phyloP scores from a whole-genome alignment of 2,113 vertebrate genomes.

The Panthera uncia region DNA sequence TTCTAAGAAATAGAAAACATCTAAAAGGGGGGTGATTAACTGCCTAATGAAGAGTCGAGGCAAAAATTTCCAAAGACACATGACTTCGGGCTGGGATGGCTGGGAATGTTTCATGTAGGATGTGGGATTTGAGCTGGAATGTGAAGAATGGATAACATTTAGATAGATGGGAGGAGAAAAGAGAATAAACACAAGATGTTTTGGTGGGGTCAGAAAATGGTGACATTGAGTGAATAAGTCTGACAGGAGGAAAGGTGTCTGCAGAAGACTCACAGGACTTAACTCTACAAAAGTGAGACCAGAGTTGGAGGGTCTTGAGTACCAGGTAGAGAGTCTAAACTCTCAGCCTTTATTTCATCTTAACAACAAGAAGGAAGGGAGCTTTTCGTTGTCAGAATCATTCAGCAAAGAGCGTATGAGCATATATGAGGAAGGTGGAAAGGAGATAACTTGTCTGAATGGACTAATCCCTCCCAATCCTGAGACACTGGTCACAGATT shows the following conservation, averaged over 20 bases:
- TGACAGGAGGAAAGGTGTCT: neutral
- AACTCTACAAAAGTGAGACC: neutral
- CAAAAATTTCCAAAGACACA: neutral
- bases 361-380: neutral
- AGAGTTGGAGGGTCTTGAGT: neutral
- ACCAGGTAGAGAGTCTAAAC: neutral
- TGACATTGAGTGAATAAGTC: neutral
- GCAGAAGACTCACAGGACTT: neutral
- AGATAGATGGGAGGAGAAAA: neutral
- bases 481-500: neutral
- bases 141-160: slow-evolving; percentile 34
- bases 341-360: neutral
- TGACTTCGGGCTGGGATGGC: neutral
- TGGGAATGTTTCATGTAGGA: neutral
- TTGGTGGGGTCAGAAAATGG: neutral
- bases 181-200: neutral
- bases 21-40: neutral
- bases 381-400: neutral
- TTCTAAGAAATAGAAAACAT: neutral
- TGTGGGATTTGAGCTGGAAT: slow-evolving; percentile 30
- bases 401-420: neutral
- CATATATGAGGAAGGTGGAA: neutral
- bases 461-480: neutral
- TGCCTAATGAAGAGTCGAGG: neutral
- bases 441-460: neutral